Evolutionary conservation across 37 sponge, comb jelly and placozoan genomes (phyloP).

Genomic region (Agelas oroides): DNA sequence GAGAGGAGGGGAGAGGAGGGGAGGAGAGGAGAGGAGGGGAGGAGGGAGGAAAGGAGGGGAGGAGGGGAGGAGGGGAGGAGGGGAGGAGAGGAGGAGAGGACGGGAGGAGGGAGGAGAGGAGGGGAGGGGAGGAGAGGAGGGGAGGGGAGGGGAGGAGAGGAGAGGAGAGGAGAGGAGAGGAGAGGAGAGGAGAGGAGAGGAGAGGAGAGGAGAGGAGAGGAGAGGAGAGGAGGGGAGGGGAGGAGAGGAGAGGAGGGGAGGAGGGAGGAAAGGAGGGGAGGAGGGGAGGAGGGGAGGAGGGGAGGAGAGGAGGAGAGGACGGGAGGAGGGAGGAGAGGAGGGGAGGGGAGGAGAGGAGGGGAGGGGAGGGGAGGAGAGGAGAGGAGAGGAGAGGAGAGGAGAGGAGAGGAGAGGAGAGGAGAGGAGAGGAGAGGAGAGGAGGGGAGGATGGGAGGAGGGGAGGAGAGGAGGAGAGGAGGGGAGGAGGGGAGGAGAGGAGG

Average conservation of each 20-base stretch:
- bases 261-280: not conserved
- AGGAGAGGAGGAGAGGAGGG: not conserved
- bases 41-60: not conserved
- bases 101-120: slow-evolving; percentile 23
- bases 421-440: no score
- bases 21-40: no score
- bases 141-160: not conserved
- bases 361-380: not conserved
- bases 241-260: no score
- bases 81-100: no score
- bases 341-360: not conserved
- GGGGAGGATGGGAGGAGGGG: no score
- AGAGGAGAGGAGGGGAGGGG: not conserved
- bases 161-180: not conserved
- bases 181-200: not conserved
- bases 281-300: slow-evolving; percentile 1
- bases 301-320: not conserved
- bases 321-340: not conserved
- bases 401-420: no score
- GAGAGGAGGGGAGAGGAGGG: no score
- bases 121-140: slow-evolving; percentile 7
- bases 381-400: no score
- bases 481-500: not conserved
- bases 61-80: not conserved
- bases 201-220: not conserved